These are phyloP conservation scores for Latrodectus hesperus DNA, from an alignment of 2,888 invertebrate genomes.

Conservation along the genomic window DNA sequence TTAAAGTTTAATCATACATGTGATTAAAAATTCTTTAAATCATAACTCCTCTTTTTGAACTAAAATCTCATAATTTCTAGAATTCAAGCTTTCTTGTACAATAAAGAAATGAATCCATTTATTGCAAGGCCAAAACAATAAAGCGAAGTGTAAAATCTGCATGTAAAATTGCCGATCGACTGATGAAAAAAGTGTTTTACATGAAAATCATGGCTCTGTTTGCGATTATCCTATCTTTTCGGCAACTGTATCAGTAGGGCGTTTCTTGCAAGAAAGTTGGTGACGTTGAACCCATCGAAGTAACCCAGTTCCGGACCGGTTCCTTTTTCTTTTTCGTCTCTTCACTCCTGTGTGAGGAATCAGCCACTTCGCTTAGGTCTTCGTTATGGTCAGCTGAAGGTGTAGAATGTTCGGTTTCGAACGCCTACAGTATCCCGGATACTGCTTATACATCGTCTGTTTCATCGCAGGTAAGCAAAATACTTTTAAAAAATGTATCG, in stretches of 20 bases:
- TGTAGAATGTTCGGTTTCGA: conserved; percentile 50
- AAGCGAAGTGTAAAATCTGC: no score
- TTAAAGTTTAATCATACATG: no score
- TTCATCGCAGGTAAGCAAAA: background rate
- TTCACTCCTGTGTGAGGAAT: background rate
- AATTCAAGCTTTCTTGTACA: no score
- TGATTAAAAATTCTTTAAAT: no score
- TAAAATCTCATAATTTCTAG: no score
- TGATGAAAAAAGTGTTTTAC: no score
- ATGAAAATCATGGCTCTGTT: no score
- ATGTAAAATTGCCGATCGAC: no score
- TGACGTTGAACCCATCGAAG: conserved; percentile 51
- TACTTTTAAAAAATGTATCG: background rate
- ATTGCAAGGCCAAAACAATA: no score
- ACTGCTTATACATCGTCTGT: conserved; percentile 10
- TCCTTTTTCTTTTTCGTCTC: conserved; percentile 15
- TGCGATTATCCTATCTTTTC: background rate
- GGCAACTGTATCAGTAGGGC: conserved; percentile 6
- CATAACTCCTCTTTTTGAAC: no score
- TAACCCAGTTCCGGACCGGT: conserved; percentile 63
- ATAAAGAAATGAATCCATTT: no score
- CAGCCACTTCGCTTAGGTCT: background rate
- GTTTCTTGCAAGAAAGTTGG: background rate
- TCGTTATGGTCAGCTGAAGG: conserved; percentile 64
- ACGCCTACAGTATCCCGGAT: conserved; percentile 37